phyloP scores from a whole-genome alignment of 2,113 vertebrate genomes.

The Bos javanicus region DNA sequence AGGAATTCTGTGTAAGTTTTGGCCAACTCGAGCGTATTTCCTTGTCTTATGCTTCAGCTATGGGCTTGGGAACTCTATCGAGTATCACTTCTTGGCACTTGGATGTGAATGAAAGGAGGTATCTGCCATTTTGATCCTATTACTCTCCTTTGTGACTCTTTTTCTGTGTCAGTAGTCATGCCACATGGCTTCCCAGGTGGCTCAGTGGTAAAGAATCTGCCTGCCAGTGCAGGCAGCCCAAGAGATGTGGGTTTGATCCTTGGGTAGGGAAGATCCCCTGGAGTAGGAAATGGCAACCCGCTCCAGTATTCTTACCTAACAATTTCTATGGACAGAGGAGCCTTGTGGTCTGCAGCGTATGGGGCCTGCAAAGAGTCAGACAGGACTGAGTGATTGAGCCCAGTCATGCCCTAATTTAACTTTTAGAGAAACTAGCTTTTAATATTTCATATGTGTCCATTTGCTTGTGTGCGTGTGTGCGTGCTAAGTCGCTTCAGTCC shows the following conservation, averaged over 20 bases:
- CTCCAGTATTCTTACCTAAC: neutral
- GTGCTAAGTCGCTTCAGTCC: neutral
- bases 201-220: neutral
- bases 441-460: neutral
- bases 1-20: neutral
- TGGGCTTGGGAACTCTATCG: neutral
- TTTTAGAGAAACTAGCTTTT: neutral
- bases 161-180: neutral
- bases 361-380: neutral
- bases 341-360: neutral
- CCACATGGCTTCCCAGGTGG: neutral
- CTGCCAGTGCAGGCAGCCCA: neutral
- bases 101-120: neutral
- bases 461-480: neutral
- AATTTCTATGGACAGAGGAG: neutral
- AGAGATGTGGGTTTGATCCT: neutral
- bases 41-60: neutral
- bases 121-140: neutral
- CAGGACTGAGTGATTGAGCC: neutral
- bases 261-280: neutral
- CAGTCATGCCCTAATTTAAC: neutral
- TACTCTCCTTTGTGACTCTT: neutral
- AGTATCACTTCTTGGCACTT: conserved; percentile 20
- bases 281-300: neutral
- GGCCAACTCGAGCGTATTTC: neutral